Evolutionary conservation across 2,797 vertebrate species (phyloP), one percentile per base, ranked within the genome.

Genomic region (Anguilla pacifica): DNA sequence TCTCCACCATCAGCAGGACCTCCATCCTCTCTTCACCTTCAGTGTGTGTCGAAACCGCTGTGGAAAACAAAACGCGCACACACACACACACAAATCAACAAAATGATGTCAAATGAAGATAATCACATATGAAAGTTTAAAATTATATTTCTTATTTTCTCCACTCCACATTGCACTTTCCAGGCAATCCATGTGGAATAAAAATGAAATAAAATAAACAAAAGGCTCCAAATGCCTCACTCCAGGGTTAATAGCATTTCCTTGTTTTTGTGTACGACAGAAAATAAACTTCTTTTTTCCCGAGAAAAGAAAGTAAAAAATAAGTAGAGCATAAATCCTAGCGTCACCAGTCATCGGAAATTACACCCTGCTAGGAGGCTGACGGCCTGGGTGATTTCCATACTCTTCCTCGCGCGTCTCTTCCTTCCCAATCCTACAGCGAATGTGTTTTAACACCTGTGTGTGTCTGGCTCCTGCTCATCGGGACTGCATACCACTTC

Each of bases 1-100:
- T 97, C 93, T 99, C 98, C 89, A 99, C 98, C 25, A 99, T 97
- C 84, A 99, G 95, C 89, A 99, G 94, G 86, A 98, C 95, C n/a
- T 98, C 97, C 92, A 97, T 93, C 94, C 96, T 98, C 90, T 98
- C 98, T 67, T 97, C 97, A 59, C 98, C 97, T 91, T 98, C 96
- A 28, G 95, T 93, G 67, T 98, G 89, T 25, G 93, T 97, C 87
- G 97, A 98, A 92, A 96, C 95, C 90, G 98, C 98, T 99, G 90
- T 22, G 88, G 90, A 51, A 49, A 82, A 17, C 46, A 46, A 51
- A 22, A n/a, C 22, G 22, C 79, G 39, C 35, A 77, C 15, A 19
- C 74, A 79, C 74, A 19, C 4, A 22, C 25, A 64, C 31, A 53
- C 4, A 35, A n/a, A 22, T 17, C 83, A 55, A 17, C 31, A 72